Conservation (phyloP, 2,888 invertebrate genomes). For the Lingula anatina region DNA sequence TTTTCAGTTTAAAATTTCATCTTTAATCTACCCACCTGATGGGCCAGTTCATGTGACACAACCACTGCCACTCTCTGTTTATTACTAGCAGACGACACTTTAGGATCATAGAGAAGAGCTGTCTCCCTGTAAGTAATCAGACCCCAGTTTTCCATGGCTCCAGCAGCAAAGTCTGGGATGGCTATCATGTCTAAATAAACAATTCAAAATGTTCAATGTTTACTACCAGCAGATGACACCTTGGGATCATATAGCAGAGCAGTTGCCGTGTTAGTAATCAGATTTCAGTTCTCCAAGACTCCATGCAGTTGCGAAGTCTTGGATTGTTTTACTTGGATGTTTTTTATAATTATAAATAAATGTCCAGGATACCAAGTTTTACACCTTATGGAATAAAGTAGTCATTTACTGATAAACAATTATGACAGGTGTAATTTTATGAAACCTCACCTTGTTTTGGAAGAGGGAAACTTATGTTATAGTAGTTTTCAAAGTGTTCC, state of each 20-base stretch:
- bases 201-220: background rate
- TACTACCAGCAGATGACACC: conserved; percentile 9
- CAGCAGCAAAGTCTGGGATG: no score
- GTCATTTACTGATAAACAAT: no score
- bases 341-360: no score
- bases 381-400: no score
- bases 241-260: no score
- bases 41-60: no score
- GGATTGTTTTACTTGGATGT: background rate
- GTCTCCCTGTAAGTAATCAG: no score
- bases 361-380: no score
- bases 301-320: background rate
- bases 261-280: conserved; percentile 67
- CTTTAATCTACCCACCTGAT: conserved; percentile 50
- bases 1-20: background rate
- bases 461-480: conserved; percentile 75
- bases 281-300: conserved; percentile 76
- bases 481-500: conserved; percentile 78
- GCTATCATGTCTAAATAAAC: no score
- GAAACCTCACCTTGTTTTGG: conserved; percentile 72
- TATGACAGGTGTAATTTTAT: no score
- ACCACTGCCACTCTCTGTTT: conserved; percentile 29
- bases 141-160: no score
- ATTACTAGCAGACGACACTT: conserved; percentile 12
- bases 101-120: no score